Conservation (phyloP, 2,888 invertebrate species). For the Zygothrica quintamaculata region DNA sequence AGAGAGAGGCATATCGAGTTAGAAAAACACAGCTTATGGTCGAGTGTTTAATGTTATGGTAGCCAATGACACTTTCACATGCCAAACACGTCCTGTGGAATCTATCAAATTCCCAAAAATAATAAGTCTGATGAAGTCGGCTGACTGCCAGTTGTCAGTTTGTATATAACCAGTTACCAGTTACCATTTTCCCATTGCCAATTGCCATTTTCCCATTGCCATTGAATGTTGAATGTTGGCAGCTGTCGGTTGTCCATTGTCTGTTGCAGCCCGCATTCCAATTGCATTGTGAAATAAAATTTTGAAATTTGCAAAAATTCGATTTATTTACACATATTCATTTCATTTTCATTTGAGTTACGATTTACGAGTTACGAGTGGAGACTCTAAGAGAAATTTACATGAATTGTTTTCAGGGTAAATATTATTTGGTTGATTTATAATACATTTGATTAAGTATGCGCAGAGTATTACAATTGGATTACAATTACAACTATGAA, state of each 20-base stretch:
- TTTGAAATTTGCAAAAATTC: slow-evolving; percentile 68
- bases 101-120: slow-evolving; percentile 46
- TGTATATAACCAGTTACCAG: too few relatives aligned
- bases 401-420: slow-evolving; percentile 35
- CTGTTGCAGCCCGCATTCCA: slow-evolving; percentile 5
- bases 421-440: slow-evolving; percentile 23
- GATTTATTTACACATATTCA: slow-evolving; percentile 71
- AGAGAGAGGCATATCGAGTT: not conserved
- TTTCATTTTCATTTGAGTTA: slow-evolving; percentile 21
- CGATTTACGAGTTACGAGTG: slow-evolving; percentile 34
- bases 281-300: slow-evolving; percentile 26
- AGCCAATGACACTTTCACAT: slow-evolving; percentile 14
- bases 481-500: slow-evolving; percentile 33
- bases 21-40: too few relatives aligned
- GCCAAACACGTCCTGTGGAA: slow-evolving; percentile 38
- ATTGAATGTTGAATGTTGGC: too few relatives aligned
- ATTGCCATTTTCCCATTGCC: not conserved
- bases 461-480: slow-evolving; percentile 39
- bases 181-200: too few relatives aligned
- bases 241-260: slow-evolving; percentile 19
- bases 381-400: slow-evolving; percentile 54
- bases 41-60: too few relatives aligned
- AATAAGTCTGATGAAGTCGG: slow-evolving; percentile 23
- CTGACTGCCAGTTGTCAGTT: too few relatives aligned
- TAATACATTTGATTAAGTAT: slow-evolving; percentile 58